Evolutionary conservation across 2,797 vertebrate species (phyloP), one percentile per base, ranked within the genome.

Genomic region (Borostomias antarcticus): DNA sequence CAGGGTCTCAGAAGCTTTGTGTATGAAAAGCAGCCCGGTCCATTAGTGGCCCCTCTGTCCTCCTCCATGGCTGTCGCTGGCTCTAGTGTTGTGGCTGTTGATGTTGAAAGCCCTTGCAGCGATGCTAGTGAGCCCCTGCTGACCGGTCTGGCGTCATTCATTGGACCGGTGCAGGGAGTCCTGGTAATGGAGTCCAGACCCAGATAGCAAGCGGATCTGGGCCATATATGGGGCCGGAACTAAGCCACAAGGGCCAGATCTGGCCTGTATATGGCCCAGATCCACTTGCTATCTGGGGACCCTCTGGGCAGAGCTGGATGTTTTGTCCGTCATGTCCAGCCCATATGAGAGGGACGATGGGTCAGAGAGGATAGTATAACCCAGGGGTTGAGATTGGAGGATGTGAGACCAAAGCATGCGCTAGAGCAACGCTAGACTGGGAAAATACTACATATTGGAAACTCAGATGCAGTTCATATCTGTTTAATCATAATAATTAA

Each of bases 131-230:
- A 23, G 26, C 58, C 32, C 63, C 62, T 35, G 43, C 51, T 52
- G 30, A 66, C 32, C 64, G 43, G 54, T 66, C 62, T 37, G 51
- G 51, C 60, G 60, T 57, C 54, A 70, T 70, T 70, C 70, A 83
- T 73, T 58, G 58, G 58, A 66, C 63, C 73, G 67, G 78, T 72
- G 62, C 43, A 70, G 47, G n/a, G 58, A 54, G 62, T 56, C 68
- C 61, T 56, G 64, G 66, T 81, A 81, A 81, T 80, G 79, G 77
- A 73, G 75, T 72, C 73, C 62, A 62, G 58, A 60, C n/a, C n/a
- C n/a, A n/a, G n/a, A n/a, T n/a, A n/a, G n/a, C n/a, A n/a, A n/a
- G n/a, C n/a, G n/a, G n/a, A n/a, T n/a, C n/a, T n/a, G n/a, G n/a
- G n/a, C n/a, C n/a, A n/a, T n/a, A n/a, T n/a, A n/a, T n/a, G n/a